phyloP scores from a whole-genome alignment of 1,140 invertebrate species.

The Drosophila littoralis region DNA sequence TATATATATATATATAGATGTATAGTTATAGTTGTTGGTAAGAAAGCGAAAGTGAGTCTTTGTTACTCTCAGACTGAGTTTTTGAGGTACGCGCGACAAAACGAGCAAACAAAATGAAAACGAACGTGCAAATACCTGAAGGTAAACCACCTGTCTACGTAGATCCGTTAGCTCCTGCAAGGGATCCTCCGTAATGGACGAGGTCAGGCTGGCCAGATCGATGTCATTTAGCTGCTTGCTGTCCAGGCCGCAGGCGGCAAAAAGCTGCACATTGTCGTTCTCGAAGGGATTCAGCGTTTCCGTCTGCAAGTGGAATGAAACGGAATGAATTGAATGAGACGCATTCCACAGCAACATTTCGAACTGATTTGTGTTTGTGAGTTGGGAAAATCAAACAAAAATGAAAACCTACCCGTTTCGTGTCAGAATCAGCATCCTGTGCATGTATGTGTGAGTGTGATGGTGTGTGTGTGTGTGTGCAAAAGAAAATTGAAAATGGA shows the following conservation, averaged over 20 bases:
- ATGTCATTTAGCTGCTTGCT: constrained; percentile 86
- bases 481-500: constrained; percentile 42
- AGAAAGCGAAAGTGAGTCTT: constrained; percentile 39
- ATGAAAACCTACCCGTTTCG: constrained; percentile 61
- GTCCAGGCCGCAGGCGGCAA: constrained; percentile 85
- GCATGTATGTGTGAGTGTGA: constrained; percentile 35
- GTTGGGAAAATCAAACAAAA: constrained; percentile 6
- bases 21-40: constrained; percentile 9
- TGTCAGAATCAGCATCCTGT: constrained; percentile 67
- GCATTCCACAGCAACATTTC: constrained; percentile 3
- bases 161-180: constrained; percentile 90
- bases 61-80: constrained; percentile 41
- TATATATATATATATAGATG: neutral
- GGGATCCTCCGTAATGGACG: constrained; percentile 85
- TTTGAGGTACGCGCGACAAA: constrained; percentile 27
- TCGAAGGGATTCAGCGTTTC: constrained; percentile 95
- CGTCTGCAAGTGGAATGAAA: constrained; percentile 85
- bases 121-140: constrained; percentile 87
- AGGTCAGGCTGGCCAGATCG: constrained; percentile 85
- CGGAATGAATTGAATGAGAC: neutral
- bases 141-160: constrained; percentile 90
- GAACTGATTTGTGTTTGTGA: neutral
- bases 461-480: constrained; percentile 23
- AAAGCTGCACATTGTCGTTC: constrained; percentile 91
- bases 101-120: constrained; percentile 75